These are phyloP conservation scores for Poeciliopsis infans DNA, from an alignment of 2,797 vertebrate genomes.

Conservation along the genomic window DNA sequence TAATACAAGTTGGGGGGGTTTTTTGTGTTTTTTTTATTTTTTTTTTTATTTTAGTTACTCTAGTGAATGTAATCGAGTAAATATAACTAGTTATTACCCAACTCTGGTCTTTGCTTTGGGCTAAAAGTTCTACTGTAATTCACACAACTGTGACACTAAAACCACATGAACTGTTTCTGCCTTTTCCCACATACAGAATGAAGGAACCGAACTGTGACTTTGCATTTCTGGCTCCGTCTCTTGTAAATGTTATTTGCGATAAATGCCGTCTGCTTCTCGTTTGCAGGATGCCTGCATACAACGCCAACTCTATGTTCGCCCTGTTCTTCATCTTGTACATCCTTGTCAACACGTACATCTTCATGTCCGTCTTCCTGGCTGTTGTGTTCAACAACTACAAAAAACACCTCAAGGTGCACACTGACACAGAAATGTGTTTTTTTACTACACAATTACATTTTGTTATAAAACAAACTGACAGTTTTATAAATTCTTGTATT, in stretches of 20 bases:
- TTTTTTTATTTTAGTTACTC: no score
- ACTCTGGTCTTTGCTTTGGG: background rate
- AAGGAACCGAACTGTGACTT: constrained; percentile 13
- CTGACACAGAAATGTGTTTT: background rate
- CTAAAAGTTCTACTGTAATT: background rate
- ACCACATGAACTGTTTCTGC: background rate
- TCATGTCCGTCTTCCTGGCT: constrained; percentile 96
- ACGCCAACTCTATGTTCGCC: constrained; percentile 83
- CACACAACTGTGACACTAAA: background rate
- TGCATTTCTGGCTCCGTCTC: background rate
- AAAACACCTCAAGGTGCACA: constrained; percentile 90
- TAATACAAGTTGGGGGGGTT: no score
- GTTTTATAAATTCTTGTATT: background rate
- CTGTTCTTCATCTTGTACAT: constrained; percentile 92
- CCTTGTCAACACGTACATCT: constrained; percentile 93
- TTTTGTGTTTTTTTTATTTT: no score
- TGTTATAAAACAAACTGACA: background rate
- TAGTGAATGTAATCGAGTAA: no score
- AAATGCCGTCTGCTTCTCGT: constrained; percentile 1
- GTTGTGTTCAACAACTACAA: constrained; percentile 97
- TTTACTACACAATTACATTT: background rate
- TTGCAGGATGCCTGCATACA: constrained; percentile 93
- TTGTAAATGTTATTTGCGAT: background rate
- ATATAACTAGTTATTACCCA: no score
- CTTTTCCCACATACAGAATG: background rate